Conservation (phyloP, 2,888 invertebrate species). For the Trichopria drosophilae region DNA sequence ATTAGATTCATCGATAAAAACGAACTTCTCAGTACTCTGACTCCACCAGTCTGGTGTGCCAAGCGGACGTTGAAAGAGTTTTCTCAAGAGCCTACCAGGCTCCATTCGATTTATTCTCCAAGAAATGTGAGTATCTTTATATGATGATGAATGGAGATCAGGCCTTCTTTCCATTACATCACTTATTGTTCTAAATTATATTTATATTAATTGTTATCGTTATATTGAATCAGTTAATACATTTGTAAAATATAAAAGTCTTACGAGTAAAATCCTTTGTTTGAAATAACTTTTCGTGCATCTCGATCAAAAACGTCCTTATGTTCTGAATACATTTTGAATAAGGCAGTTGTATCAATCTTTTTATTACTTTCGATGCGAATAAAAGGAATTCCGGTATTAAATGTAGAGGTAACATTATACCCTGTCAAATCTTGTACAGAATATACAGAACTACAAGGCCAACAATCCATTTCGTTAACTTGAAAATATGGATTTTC, state of each 20-base stretch:
- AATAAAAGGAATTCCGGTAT: slow-evolving; percentile 65
- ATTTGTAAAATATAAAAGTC: slow-evolving; percentile 14
- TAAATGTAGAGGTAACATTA: slow-evolving; percentile 60
- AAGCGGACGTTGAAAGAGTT: slow-evolving; percentile 72
- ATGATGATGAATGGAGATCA: slow-evolving; percentile 41
- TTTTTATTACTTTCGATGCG: slow-evolving; percentile 65
- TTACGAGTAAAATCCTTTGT: slow-evolving; percentile 45
- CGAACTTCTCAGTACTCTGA: slow-evolving; percentile 75
- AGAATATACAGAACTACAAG: slow-evolving; percentile 72
- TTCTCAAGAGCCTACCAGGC: slow-evolving; percentile 71
- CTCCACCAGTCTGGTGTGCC: slow-evolving; percentile 71
- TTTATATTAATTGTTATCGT: slow-evolving; percentile 7
- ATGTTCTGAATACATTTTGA: slow-evolving; percentile 65
- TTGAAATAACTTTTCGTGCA: slow-evolving; percentile 63
- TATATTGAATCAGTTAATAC: slow-evolving; percentile 3
- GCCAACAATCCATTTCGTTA: slow-evolving; percentile 82
- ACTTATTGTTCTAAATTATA: slow-evolving; percentile 40
- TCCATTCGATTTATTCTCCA: slow-evolving; percentile 81
- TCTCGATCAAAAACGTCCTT: slow-evolving; percentile 66
- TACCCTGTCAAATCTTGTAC: slow-evolving; percentile 69
- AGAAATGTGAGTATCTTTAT: slow-evolving; percentile 49
- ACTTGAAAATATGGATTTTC: slow-evolving; percentile 83
- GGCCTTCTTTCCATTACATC: slow-evolving; percentile 43
- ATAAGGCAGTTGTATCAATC: slow-evolving; percentile 63
- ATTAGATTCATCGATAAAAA: slow-evolving; percentile 74